phyloP scores from a whole-genome alignment of 2,888 invertebrate genomes.

The Achlya flavicornis region DNA sequence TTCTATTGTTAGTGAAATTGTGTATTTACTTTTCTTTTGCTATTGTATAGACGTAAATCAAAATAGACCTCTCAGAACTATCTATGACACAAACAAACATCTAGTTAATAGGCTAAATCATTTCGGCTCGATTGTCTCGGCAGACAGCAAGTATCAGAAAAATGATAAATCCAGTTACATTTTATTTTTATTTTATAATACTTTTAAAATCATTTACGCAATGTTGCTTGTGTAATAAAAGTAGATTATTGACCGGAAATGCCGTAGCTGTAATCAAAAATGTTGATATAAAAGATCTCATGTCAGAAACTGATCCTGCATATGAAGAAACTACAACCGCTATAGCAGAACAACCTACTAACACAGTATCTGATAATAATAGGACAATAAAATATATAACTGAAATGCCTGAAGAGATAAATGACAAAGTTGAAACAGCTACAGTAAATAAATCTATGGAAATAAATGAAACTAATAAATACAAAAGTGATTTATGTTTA shows the following conservation, averaged over 20 bases:
- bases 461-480: conserved; percentile 19
- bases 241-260: background rate
- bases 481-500: conserved; percentile 24
- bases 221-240: background rate
- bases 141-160: background rate
- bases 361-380: background rate
- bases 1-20: background rate
- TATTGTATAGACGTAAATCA: background rate
- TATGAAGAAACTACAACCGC: background rate
- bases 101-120: background rate
- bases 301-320: background rate
- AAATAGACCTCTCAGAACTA: background rate
- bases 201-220: background rate
- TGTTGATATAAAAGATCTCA: background rate
- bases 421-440: background rate
- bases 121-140: background rate
- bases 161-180: background rate
- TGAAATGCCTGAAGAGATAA: background rate
- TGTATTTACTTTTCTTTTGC: background rate
- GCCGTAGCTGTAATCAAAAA: background rate
- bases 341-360: background rate
- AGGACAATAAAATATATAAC: background rate
- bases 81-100: background rate
- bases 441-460: conserved; percentile 13
- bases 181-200: background rate